Evolutionary conservation across 2,797 vertebrate species (phyloP).

Genomic region (Sebastes umbrosus): DNA sequence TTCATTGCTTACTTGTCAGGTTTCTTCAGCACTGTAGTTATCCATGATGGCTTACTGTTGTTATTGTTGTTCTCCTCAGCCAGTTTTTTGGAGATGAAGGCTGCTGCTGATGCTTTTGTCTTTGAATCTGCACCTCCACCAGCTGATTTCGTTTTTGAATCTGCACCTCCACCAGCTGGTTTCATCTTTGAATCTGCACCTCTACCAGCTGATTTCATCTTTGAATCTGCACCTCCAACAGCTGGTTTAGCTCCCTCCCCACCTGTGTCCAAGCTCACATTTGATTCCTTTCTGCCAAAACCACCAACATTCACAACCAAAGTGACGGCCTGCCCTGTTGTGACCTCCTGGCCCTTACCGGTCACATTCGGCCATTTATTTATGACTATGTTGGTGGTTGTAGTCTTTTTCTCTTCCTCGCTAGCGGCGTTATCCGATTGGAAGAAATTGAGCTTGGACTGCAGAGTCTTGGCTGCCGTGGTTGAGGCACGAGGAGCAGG

Average conservation of each 20-base stretch:
- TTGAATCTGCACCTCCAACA: background rate
- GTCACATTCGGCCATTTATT: slow-evolving; percentile 15
- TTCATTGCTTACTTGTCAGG: slow-evolving; percentile 53
- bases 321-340: slow-evolving; percentile 28
- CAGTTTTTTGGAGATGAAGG: slow-evolving; percentile 80
- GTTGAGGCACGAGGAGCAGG: slow-evolving; percentile 50
- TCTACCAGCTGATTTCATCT: background rate
- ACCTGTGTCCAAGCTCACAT: background rate
- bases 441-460: slow-evolving; percentile 86
- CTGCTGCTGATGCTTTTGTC: slow-evolving; percentile 55
- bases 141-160: background rate
- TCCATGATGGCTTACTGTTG: slow-evolving; percentile 48
- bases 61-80: slow-evolving; percentile 67
- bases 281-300: slow-evolving; percentile 57
- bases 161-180: background rate
- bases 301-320: slow-evolving; percentile 34
- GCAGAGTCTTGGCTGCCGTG: slow-evolving; percentile 76
- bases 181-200: background rate
- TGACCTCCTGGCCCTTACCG: slow-evolving; percentile 22
- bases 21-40: slow-evolving; percentile 38
- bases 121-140: slow-evolving; percentile 1
- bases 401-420: slow-evolving; percentile 16
- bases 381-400: slow-evolving; percentile 2
- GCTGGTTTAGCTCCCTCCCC: background rate
- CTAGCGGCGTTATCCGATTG: background rate